Percentiles rank a stretch among this genome's conserved stretches.
Conservation (phyloP, 2,797 vertebrate species). For the Manis javanica region DNA sequence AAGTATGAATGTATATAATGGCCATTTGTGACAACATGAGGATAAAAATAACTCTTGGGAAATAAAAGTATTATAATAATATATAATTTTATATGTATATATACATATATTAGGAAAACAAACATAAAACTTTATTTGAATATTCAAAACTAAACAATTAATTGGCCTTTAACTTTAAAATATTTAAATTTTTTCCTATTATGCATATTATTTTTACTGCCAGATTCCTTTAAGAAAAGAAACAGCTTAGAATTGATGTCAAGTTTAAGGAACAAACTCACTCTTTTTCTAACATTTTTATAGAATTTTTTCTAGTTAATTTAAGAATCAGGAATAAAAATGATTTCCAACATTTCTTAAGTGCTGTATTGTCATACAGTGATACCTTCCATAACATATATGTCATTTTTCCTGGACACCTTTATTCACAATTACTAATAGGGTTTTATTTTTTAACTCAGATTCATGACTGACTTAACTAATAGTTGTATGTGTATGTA, state of each 20-base stretch:
- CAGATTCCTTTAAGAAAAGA: background rate
- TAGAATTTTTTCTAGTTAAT: background rate
- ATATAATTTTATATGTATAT: too few relatives aligned
- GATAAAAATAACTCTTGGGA: too few relatives aligned
- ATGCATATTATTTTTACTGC: background rate
- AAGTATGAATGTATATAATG: too few relatives aligned
- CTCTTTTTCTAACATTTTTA: background rate
- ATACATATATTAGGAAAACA: background rate
- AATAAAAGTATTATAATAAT: too few relatives aligned
- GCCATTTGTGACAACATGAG: too few relatives aligned
- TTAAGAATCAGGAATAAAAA: background rate
- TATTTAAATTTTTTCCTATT: background rate
- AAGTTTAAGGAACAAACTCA: background rate
- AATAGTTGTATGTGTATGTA: background rate
- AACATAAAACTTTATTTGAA: background rate
- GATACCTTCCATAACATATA: background rate
- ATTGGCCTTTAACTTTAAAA: background rate
- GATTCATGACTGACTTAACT: background rate
- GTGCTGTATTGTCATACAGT: background rate
- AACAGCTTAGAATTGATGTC: background rate
- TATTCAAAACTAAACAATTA: background rate
- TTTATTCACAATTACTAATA: background rate
- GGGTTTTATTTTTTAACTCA: background rate
- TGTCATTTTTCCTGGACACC: background rate
- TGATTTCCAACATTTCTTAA: background rate